Conservation (phyloP, 2,797 vertebrate genomes). For the Acipenser transmontanus region DNA sequence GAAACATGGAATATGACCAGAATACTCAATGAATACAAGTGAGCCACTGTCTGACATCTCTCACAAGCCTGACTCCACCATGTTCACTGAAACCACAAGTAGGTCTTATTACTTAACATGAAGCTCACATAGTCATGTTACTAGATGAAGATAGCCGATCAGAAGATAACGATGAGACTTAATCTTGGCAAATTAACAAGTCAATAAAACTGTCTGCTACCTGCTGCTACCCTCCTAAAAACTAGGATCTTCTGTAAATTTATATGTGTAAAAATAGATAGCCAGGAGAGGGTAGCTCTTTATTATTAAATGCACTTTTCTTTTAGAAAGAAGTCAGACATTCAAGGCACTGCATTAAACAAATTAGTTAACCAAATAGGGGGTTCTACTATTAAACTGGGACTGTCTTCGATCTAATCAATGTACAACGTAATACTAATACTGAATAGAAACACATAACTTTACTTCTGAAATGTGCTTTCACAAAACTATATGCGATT, state of each 20-base stretch:
- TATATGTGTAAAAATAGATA: neutral
- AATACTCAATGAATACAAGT: neutral
- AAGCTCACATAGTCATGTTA: neutral
- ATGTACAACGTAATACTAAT: too few species aligned
- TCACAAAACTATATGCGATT: too few species aligned
- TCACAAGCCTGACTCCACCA: neutral
- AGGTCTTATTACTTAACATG: slow-evolving; percentile 1
- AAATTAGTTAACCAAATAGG: too few species aligned
- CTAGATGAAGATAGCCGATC: neutral
- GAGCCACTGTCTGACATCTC: neutral
- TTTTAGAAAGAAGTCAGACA: too few species aligned
- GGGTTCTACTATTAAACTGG: too few species aligned
- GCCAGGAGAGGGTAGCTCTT: neutral
- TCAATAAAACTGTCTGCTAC: slow-evolving; percentile 1
- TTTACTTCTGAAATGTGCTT: too few species aligned
- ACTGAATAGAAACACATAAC: too few species aligned
- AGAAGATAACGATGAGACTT: neutral
- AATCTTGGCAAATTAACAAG: neutral
- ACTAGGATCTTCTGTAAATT: neutral
- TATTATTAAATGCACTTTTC: neutral
- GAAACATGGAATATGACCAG: neutral
- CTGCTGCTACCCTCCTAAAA: neutral
- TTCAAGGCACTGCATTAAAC: too few species aligned
- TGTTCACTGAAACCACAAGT: neutral
- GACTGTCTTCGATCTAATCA: too few species aligned